Percentiles rank a stretch among this genome's conserved stretches.
phyloP scores from a whole-genome alignment of 2,113 vertebrate species.

The Xiphophorus hellerii region DNA sequence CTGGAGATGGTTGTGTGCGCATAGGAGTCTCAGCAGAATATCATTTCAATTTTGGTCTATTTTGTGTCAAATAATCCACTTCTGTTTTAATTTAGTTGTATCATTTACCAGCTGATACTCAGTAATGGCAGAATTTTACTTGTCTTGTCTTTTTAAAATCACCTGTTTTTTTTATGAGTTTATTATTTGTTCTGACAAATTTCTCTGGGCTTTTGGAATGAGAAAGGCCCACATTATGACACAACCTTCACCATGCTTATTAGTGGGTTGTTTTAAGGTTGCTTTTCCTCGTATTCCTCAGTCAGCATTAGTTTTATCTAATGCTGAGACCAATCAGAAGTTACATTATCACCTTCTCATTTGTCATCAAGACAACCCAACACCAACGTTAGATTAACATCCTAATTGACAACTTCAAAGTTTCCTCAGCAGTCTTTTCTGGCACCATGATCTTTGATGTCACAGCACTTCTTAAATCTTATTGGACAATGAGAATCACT shows the following conservation, averaged over 20 bases:
- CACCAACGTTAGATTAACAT: too few species aligned
- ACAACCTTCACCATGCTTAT: not conserved
- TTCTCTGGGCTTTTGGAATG: too few species aligned
- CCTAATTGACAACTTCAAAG: too few species aligned
- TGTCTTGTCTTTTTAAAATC: not conserved
- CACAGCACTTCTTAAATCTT: constrained; percentile 42
- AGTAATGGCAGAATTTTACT: too few species aligned
- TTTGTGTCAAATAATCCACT: not conserved
- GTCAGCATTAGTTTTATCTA: too few species aligned
- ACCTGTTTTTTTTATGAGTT: not conserved
- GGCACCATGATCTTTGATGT: constrained; percentile 22
- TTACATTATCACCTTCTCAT: too few species aligned
- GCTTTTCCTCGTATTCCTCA: too few species aligned
- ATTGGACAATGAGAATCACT: constrained; percentile 48
- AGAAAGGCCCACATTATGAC: not conserved
- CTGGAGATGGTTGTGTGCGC: too few species aligned
- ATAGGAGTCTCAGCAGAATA: too few species aligned
- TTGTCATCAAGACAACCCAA: too few species aligned
- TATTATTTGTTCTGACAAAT: not conserved
- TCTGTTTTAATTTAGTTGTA: not conserved
- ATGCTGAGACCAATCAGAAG: too few species aligned
- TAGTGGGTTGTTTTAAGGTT: not conserved
- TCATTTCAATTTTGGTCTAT: not conserved
- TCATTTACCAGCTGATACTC: not conserved
- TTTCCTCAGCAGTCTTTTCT: too few species aligned